Evolutionary conservation across 2,797 vertebrate species (phyloP), one percentile per base, ranked within the genome.

Genomic region (Cossypha heuglini): DNA sequence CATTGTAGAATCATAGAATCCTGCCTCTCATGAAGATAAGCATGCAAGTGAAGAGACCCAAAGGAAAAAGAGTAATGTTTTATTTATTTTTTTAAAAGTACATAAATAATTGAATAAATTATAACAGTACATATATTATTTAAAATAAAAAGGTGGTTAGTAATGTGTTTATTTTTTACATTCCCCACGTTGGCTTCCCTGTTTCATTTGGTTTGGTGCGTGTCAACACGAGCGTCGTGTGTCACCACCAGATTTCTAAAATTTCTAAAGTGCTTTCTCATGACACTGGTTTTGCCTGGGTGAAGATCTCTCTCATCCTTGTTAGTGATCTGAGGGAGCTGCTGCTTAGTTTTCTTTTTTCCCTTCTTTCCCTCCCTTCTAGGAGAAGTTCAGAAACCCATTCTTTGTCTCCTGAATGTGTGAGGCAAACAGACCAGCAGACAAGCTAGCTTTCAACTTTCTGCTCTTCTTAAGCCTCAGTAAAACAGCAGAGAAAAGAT

Each of bases 221-320:
- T 80, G 33, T 54, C 26, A 40, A 42, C 4, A 57, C 0, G 0
- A 29, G 5, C 0, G 0, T 11, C n/a, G 6, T 16, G 26, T 67
- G 25, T 54, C 22, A 74, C 25, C 31, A 54, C 4, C 9, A 20
- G n/a, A 33, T 48, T 87, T 85, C 48, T 79, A 25, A 79, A 76
- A 71, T 24, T 15, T 15, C 38, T 40, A 40, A 37, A 62, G 22
- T 58, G 20, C 3, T 76, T 46, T 93, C 45, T 58, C 7, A 35
- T 54, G 42, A 42, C 31, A 10, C 28, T 67, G 21, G 0, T 35
- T 63, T 71, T 38, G 6, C 45, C 46, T 73, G 40, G 28, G 29
- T 58, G 33, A 82, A 76, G 38, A 38, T 28, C 19, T 33, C 5
- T 67, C 46, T 79, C 1, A 2, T 4, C 37, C 26, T 69, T 71